Evolutionary conservation across 2,888 invertebrate genomes (phyloP).

Genomic region (Lithophane ornitopus): DNA sequence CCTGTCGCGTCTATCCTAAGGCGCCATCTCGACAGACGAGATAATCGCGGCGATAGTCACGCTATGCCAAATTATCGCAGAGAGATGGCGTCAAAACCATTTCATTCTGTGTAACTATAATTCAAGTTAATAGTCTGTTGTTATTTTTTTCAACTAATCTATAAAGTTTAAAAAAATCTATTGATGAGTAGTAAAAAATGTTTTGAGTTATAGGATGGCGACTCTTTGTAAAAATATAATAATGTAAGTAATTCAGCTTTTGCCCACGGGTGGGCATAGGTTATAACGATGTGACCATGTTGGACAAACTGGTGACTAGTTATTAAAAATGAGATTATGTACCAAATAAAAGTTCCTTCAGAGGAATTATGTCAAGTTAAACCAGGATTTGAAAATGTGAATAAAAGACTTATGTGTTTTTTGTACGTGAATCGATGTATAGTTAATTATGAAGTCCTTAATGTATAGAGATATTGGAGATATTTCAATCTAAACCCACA

Average conservation of each 20-base stretch:
- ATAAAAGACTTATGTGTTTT: background rate
- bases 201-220: background rate
- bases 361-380: background rate
- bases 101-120: background rate
- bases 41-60: too few relatives aligned
- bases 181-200: background rate
- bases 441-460: too few relatives aligned
- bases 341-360: background rate
- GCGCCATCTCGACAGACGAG: too few relatives aligned
- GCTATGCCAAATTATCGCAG: too few relatives aligned
- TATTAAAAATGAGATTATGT: constrained; percentile 18
- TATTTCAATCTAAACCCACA: background rate
- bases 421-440: background rate
- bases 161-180: background rate
- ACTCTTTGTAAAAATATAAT: background rate
- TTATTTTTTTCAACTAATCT: background rate
- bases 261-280: background rate
- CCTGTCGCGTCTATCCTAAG: background rate
- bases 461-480: background rate
- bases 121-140: background rate
- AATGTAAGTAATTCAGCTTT: background rate
- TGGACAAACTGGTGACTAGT: background rate
- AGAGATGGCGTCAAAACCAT: background rate
- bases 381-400: constrained; percentile 7
- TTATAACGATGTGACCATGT: background rate